A percentile compares a stretch with the other conserved stretches of the same genome.
Evolutionary conservation across 92 coral and sea anemone species (phyloP).

Genomic region (Actinernus sp.): DNA sequence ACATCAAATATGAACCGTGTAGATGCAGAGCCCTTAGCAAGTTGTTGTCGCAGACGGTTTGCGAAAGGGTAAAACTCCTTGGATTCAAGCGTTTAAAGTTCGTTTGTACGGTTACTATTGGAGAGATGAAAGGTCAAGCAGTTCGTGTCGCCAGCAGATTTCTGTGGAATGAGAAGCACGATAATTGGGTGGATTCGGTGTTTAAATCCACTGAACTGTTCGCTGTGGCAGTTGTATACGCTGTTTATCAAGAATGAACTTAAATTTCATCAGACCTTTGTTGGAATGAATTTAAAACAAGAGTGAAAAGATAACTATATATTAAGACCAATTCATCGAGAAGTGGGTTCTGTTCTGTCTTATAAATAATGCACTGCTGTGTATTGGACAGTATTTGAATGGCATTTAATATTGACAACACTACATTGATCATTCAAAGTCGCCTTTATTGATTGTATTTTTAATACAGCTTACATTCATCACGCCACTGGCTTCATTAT

Average conservation of each 20-base stretch:
- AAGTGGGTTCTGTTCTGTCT: too few relatives aligned
- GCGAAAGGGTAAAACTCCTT: conserved; percentile 81
- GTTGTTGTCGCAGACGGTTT: conserved; percentile 83
- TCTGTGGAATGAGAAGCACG: conserved; percentile 93
- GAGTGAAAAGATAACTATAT: too few relatives aligned
- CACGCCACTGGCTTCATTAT: too few relatives aligned
- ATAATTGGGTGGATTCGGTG: conserved; percentile 89
- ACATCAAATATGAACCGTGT: conserved; percentile 71
- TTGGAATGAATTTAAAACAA: too few relatives aligned
- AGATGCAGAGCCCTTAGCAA: conserved; percentile 77
- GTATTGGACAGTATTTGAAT: too few relatives aligned
- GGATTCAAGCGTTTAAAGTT: conserved; percentile 80
- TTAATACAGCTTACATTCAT: too few relatives aligned
- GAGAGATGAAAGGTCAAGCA: conserved; percentile 85
- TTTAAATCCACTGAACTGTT: conserved; percentile 68
- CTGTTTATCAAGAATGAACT: conserved; percentile 83
- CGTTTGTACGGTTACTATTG: conserved; percentile 77
- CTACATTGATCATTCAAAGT: too few relatives aligned
- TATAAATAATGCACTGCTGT: too few relatives aligned
- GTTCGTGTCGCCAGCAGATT: conserved; percentile 88
- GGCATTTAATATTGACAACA: too few relatives aligned
- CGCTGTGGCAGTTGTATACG: conserved; percentile 88
- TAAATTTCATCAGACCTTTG: too few relatives aligned
- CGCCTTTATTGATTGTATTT: too few relatives aligned
- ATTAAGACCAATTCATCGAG: too few relatives aligned